Conservation (phyloP, 2,797 vertebrate species). For the Mormyrops boulengeri region DNA sequence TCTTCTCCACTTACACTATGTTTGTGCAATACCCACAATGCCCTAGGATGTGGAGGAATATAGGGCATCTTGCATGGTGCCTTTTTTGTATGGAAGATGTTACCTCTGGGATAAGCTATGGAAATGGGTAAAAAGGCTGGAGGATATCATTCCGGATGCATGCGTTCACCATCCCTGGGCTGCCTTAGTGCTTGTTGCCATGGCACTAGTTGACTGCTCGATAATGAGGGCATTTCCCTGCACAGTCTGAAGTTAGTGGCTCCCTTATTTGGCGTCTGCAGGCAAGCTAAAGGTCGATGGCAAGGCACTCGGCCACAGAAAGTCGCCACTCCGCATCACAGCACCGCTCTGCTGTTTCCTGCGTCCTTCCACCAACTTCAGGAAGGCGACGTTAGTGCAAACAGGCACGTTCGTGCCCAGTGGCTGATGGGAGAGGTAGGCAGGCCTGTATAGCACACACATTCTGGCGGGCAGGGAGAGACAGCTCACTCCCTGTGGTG, state of each 20-base stretch:
- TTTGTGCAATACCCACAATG: background rate
- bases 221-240: background rate
- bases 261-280: background rate
- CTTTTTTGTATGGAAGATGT: background rate
- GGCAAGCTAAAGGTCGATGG: background rate
- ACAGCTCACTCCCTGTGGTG: background rate
- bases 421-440: background rate
- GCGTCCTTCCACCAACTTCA: background rate
- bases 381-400: background rate
- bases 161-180: background rate
- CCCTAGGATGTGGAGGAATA: background rate
- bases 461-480: background rate
- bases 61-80: background rate
- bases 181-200: background rate
- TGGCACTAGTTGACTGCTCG: background rate
- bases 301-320: background rate
- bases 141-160: background rate
- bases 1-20: background rate
- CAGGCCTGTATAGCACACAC: background rate
- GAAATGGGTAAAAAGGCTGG: background rate
- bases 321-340: background rate
- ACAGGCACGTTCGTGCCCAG: background rate
- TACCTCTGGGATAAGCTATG: background rate
- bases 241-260: background rate
- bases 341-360: background rate